Evolutionary conservation across 1,140 invertebrate genomes (phyloP), one percentile per base, ranked within the genome.

Genomic region (Trichonephila clavata): DNA sequence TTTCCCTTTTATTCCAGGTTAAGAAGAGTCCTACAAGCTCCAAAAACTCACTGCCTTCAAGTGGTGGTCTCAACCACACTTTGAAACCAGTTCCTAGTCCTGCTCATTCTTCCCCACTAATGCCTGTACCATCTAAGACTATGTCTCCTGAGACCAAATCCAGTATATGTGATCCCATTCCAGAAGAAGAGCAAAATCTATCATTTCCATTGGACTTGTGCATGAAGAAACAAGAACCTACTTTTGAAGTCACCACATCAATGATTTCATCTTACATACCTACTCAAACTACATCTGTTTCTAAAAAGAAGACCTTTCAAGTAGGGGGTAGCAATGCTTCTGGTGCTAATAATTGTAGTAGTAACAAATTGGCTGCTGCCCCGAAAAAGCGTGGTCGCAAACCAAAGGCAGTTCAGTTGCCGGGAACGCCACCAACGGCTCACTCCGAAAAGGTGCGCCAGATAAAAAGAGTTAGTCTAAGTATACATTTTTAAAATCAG

Each of bases 11-110:
- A 14, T 57, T 57, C 20, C 50, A 90, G 93, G 27, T 84, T 6
- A 94, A 94, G 50, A 94, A 94, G 27, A 32, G 32, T 60, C 24
- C 71, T 71, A 39, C 60, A 16, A 89, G 18, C 32, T 86, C 93
- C 18, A 94, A 94, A 68, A 87, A 59, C n/a, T 88, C 92, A 71
- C 68, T 93, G 92, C 86, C 86, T 84, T 32, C 86, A 50, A 57
- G 59, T 68, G 87, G 71, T 5, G 13, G 65, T 50, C 59, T 90
- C 3, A 94, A 94, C 65, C 93, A 94, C 86, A 83, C 77, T 21
- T 21, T 89, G 93, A 94, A 94, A 90, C 86, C 93, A 88, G 83
- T 94, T 87, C 93, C 93, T 94, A 94, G 89, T 94, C 93, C 93
- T 39, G 93, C 93, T 63, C 93, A 94, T 91, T 94, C 93, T 80